Evolutionary conservation across 2,888 invertebrate species (phyloP), one percentile per base, ranked within the genome.

Genomic region (Macroteleia sp.): DNA sequence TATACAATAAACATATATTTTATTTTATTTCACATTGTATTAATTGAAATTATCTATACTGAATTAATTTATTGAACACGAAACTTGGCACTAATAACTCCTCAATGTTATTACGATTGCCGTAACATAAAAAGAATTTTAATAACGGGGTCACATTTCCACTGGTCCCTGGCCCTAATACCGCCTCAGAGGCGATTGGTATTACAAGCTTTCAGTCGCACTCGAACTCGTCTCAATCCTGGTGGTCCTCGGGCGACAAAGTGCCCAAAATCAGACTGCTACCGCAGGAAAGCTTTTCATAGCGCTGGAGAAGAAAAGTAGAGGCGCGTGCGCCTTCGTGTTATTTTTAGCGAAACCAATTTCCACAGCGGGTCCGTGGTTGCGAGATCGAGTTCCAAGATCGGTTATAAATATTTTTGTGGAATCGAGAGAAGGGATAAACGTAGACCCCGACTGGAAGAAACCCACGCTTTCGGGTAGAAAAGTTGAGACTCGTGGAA

Each of bases 391-490:
- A 79, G 81, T 79, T 82, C 81, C 81, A 76, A 85, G 87, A 88
- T 87, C 85, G 87, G 89, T 90, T 91, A 91, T 91, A 91, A 91
- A 90, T 91, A 91, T 91, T 91, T 90, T 88, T 89, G 86, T 86
- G 81, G 79, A 79, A 50, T 92, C 66, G 54, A 61, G 67, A 41
- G 71, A 62, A 71, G 79, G 77, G 77, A 66, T 62, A 48, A 20
- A 73, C 71, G 77, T 62, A 57, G 34, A 54, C 88, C n/a, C n/a
- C 92, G 82, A 57, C 88, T 92, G 82, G 69, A 81, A 70, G 62
- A 64, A 73, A 88, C 91, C 90, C 88, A 89, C 88, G 89, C 86
- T 84, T 85, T 85, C 80, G 84, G 88, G 87, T 89, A 89, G 89
- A 91, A 90, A 91, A 90, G 89, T 89, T 89, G 83, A 78, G 83